phyloP scores from a whole-genome alignment of 2,113 vertebrate species.

The Hystrix brachyura region DNA sequence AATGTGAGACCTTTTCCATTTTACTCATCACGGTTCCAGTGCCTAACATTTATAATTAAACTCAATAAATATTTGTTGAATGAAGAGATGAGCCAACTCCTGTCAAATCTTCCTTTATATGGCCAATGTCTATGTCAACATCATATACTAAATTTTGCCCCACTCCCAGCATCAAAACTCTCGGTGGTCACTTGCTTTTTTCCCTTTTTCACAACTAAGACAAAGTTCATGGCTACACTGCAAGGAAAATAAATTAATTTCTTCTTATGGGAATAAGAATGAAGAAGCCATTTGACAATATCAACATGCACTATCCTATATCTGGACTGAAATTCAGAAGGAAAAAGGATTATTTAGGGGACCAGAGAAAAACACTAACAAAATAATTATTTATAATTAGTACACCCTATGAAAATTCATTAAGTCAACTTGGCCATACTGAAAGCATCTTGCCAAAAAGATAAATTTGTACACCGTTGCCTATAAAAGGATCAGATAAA shows the following conservation, averaged over 20 bases:
- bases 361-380: background rate
- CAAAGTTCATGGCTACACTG: background rate
- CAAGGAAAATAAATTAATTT: slow-evolving; percentile 51
- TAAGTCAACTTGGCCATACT: slow-evolving; percentile 10
- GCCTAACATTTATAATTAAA: slow-evolving; percentile 53
- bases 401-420: background rate
- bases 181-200: background rate
- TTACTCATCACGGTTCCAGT: background rate
- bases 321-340: slow-evolving; percentile 23
- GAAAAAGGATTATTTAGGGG: background rate
- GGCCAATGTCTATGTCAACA: background rate
- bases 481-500: slow-evolving; percentile 34
- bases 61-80: slow-evolving; percentile 37
- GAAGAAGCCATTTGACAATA: background rate
- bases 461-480: background rate
- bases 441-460: slow-evolving; percentile 48
- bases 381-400: slow-evolving; percentile 40
- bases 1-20: background rate
- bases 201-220: background rate
- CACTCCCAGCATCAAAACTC: background rate
- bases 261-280: slow-evolving; percentile 26
- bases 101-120: background rate
- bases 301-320: background rate
- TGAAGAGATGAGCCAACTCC: background rate
- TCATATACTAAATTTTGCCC: background rate